Base-by-base conservation (phyloP, 2,888 invertebrate genomes). In the Sphaeridia pumilis region DNA sequence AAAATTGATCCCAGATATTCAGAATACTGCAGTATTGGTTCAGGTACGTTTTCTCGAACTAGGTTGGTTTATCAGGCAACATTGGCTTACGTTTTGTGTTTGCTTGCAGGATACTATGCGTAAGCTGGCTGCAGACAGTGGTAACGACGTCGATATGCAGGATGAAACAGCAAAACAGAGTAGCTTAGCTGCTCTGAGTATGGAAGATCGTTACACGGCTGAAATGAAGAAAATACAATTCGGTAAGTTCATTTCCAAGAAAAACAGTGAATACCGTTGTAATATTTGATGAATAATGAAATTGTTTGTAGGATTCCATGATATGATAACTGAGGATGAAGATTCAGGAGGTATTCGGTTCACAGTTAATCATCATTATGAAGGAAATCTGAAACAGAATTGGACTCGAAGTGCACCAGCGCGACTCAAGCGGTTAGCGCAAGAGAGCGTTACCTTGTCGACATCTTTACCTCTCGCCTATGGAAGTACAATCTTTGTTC, bases 361-460 rank as follows among this genome's bases (percentile, higher is more conserved):
- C 73, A 81, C 83, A 7, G 82, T 92, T 58, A 82, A 88, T 22
- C 88, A 92, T 75, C 87, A 88, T 74, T 90, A 87, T 71, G 88
- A 88, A 71, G 82, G 83, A 59, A 84, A 84, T 65, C 85, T 89
- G 66, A 81, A 87, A 60, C 81, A 86, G 55, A 85, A 87, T 1
- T 87, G 88, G 52, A 87, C 88, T 67, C 79, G 87, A 50, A 83
- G 84, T 57, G 87, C 87, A 71, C 87, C 89, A 1, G 79, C 86
- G 34, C 78, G 93, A 60, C 85, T 90, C 66, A 88, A 92, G 71
- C 80, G 94, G 21, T 77, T 94, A 50, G 93, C 94, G 49, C 94
- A 93, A 74, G 93, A 94, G 74, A 86, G 90, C 42, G 90, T 92
- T 58, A 93, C 93, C 27, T 77, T 94, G 48, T 88, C 89, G 61